Evolutionary conservation across 2,797 vertebrate species (phyloP).

Genomic region (Peromyscus nudipes): DNA sequence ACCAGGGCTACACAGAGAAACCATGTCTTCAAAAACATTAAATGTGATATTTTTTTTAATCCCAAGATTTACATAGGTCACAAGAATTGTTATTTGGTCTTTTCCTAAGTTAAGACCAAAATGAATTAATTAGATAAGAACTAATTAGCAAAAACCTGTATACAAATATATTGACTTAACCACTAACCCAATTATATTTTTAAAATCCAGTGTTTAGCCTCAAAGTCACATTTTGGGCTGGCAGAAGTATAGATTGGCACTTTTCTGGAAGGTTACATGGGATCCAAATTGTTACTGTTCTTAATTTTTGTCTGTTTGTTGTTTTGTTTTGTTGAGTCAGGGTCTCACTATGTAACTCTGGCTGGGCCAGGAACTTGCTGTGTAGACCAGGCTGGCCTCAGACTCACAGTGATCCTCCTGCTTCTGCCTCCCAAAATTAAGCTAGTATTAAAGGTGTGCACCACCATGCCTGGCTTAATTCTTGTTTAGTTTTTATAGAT

Average conservation of each 20-base stretch:
- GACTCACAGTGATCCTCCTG: not conserved
- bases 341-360: not conserved
- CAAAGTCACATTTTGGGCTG: not conserved
- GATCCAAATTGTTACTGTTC: constrained; percentile 8
- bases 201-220: constrained; percentile 29
- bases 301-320: not conserved
- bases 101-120: constrained; percentile 60
- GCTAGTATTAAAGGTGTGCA: not conserved
- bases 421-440: not conserved
- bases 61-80: constrained; percentile 43
- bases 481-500: not conserved
- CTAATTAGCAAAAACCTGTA: constrained; percentile 58
- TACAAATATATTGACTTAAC: constrained; percentile 41
- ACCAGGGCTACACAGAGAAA: not conserved
- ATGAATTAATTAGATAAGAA: constrained; percentile 57
- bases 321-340: not conserved
- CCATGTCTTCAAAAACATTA: not conserved
- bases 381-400: not conserved
- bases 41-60: constrained; percentile 59
- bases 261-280: constrained; percentile 27
- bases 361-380: not conserved
- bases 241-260: not conserved
- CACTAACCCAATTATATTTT: constrained; percentile 24
- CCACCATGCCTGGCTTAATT: not conserved
- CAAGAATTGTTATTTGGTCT: constrained; percentile 30